Evolutionary conservation across 2,113 vertebrate species (phyloP).

Genomic region (Pachycephala philippinensis): DNA sequence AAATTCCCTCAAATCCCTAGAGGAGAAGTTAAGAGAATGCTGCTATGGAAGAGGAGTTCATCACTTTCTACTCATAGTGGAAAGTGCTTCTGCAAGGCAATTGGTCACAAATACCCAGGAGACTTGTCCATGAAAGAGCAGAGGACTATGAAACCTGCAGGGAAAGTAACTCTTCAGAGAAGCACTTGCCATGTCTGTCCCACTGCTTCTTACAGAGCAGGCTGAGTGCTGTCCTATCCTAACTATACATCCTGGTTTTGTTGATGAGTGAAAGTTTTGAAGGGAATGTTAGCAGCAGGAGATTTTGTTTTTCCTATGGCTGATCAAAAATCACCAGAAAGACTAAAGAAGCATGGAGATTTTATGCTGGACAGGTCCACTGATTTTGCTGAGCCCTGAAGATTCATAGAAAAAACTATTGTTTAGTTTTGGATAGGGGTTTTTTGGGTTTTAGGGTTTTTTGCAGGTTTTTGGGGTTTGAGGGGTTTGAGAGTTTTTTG

Average conservation of each 20-base stretch:
- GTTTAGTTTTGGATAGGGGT: rapidly evolving
- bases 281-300: neutral
- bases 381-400: neutral
- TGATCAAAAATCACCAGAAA: neutral
- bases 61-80: neutral
- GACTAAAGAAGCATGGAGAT: neutral
- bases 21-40: neutral
- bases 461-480: too few relatives aligned
- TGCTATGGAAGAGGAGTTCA: neutral
- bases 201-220: neutral
- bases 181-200: neutral
- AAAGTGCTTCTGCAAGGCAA: neutral
- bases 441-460: neutral
- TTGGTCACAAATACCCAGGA: neutral
- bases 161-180: neutral
- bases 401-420: neutral
- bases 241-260: neutral
- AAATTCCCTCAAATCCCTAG: neutral
- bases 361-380: neutral
- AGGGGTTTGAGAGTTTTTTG: too few relatives aligned
- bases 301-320: neutral
- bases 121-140: neutral
- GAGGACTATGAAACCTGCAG: neutral
- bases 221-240: neutral
- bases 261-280: neutral